Conservation (phyloP, 2,888 invertebrate species). For the Cerastoderma edule region DNA sequence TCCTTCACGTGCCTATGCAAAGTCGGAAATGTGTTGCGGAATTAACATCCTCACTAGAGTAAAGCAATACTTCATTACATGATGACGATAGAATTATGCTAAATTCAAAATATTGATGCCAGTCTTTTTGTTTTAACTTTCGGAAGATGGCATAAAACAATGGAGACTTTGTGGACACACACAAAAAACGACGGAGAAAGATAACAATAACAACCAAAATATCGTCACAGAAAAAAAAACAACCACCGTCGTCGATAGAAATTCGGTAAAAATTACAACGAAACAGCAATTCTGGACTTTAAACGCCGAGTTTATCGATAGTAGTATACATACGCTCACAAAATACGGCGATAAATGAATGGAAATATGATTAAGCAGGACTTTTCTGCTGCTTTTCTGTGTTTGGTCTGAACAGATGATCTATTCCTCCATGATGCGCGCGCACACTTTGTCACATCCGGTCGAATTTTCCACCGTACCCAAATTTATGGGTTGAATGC, state of each 20-base stretch:
- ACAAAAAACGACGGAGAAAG: slow-evolving; percentile 2
- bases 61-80: background rate
- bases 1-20: background rate
- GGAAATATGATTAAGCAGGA: background rate
- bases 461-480: background rate
- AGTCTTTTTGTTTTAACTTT: no score
- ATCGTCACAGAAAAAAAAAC: slow-evolving; percentile 1
- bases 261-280: background rate
- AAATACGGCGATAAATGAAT: slow-evolving; percentile 33
- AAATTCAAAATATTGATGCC: background rate
- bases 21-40: background rate
- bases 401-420: slow-evolving; percentile 58
- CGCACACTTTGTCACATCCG: slow-evolving; percentile 42
- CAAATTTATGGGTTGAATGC: background rate
- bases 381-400: slow-evolving; percentile 36
- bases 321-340: slow-evolving; percentile 34
- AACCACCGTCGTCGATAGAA: background rate
- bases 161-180: no score
- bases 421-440: slow-evolving; percentile 44
- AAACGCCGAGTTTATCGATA: background rate
- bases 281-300: background rate
- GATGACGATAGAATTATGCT: background rate
- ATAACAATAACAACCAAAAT: slow-evolving; percentile 7
- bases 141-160: no score
- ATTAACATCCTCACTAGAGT: background rate